Conservation (phyloP, 2,113 vertebrate species). For the Hiodon tergisus region DNA sequence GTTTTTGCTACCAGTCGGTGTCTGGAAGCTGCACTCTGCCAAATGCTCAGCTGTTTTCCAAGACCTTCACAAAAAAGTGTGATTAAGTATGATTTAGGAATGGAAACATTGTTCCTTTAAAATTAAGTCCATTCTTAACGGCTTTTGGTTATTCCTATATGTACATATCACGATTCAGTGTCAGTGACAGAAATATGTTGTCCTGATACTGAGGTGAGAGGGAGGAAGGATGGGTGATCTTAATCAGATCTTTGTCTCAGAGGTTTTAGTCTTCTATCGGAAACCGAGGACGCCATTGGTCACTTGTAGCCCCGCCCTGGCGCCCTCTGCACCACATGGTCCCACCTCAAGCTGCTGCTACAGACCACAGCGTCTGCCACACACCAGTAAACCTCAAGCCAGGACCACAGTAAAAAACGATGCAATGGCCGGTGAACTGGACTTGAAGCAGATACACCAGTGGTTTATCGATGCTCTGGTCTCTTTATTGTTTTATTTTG, state of each 20-base stretch:
- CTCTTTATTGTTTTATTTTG: background rate
- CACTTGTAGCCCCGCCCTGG: background rate
- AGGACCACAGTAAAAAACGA: background rate
- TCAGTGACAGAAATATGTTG: no score
- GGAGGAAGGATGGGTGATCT: no score
- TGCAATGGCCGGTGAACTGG: background rate
- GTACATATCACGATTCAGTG: no score
- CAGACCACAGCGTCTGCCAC: slow-evolving; percentile 20
- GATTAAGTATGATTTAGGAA: no score
- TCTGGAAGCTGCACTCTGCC: slow-evolving; percentile 4
- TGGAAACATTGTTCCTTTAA: no score
- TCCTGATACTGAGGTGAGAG: no score
- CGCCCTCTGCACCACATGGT: background rate
- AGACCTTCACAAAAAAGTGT: background rate
- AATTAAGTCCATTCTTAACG: no score
- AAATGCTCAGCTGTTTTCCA: background rate
- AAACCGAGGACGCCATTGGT: background rate
- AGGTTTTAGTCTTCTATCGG: background rate
- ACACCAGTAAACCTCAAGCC: slow-evolving; percentile 26
- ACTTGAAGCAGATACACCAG: background rate
- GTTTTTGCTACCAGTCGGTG: slow-evolving; percentile 1
- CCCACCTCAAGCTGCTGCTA: slow-evolving; percentile 27
- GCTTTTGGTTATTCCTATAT: no score
- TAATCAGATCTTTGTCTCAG: background rate
- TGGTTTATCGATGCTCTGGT: background rate